Evolutionary conservation across 2,113 vertebrate species (phyloP), one percentile per base, ranked within the genome.

Genomic region (Oncorhynchus keta): DNA sequence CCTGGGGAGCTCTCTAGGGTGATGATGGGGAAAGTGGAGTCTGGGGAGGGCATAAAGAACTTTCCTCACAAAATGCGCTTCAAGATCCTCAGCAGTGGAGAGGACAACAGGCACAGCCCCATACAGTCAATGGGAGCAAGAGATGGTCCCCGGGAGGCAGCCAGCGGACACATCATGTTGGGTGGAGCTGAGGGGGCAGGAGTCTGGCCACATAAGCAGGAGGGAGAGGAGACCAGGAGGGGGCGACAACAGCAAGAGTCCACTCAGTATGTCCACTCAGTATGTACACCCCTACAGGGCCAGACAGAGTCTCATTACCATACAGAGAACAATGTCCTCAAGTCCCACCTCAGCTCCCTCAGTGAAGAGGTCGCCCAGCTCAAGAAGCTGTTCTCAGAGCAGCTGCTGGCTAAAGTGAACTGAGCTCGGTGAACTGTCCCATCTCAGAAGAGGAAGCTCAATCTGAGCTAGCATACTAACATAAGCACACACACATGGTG

Each of bases 31-130:
- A 93, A 61, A 83, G 39, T 79, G 18, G 92, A 92, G 70, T 75
- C 82, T 0, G 73, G 80, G 0, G 93, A 95, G 8, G 13, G 28
- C 0, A 81, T 94, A 84, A 95, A 86, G 83, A 92, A 92, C 77
- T 91, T 96, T 14, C 95, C 95, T 9, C 94, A 96, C 86, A 96
- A 96, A 80, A 86, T 96, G 12, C 92, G 95, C 0, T 96, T 96
- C 79, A 96, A 96, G 83, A 88, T 76, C 1, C 86, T 93, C 0
- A 83, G 89, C 0, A 72, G 78, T 2, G 18, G 86, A 0, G 94
- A 95, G 1, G 68, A 90, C 1, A n/a, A 6, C 45, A 84, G 87
- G 24, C 87, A 89, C 59, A 89, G 85, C 78, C 88, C 89, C 0
- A 1, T 26, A 0, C 72, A 76, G 14, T 20, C 78, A 14, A 2